Evolutionary conservation across 2,888 invertebrate genomes (phyloP), one percentile per base, ranked within the genome.

Genomic region (Nomada flava): DNA sequence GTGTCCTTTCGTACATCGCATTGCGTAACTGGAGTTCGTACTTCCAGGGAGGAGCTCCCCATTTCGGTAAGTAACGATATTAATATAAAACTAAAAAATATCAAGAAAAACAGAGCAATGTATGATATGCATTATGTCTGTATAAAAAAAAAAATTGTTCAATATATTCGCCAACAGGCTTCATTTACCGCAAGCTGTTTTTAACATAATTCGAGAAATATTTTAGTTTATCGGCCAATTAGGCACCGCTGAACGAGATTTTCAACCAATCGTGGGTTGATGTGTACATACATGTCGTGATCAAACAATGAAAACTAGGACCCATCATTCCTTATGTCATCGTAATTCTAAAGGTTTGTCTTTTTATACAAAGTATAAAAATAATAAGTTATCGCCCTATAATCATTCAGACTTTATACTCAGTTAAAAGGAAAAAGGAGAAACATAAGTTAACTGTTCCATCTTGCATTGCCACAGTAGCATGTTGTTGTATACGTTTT

Each of bases 41-140:
- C 89, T 89, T 91, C 89, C 90, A 90, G 92, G 91, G 91, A 91
- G 91, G 91, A 90, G 90, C 89, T 91, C 89, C 90, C 90, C 87
- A 89, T 91, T 92, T 92, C 87, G 92, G 92, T 92, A 78, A 92
- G 92, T 91, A 85, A 65, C 69, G 29, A 79, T 50, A 52, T 44
- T 53, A 42, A 69, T 70, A 79, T 74, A 36, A 76, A 76, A 68
- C 59, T 53, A 60, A 53, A 47, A 11, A 20, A n/a, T 29, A 69
- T 57, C 29, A 18, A 29, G 20, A 1, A 23, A 63, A 20, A 26
- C 20, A 23, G n/a, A 15, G 18, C n/a, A 53, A 29, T 63, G n/a
- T 52, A 20, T 52, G 15, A 52, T 15, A 13, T 11, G 3, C 55
- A 11, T 42, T 20, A 29, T 11, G 2, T 2, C 44, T 9, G 13